These are phyloP conservation scores for Elaphurus davidianus DNA, from an alignment of 2,113 vertebrate genomes.

Conservation along the genomic window DNA sequence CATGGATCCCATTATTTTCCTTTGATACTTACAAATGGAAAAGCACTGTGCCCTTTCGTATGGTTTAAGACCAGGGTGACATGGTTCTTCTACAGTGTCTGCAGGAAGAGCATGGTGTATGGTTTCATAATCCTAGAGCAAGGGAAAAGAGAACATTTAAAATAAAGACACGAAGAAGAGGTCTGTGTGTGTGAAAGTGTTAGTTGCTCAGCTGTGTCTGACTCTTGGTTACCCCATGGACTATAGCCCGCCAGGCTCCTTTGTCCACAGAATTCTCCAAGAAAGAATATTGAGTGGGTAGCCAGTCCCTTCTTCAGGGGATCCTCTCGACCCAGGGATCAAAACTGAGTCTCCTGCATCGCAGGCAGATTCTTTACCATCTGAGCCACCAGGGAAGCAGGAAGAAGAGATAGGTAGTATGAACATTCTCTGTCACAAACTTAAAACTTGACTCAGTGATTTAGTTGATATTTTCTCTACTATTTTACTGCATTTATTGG, in stretches of 20 bases:
- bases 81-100: background rate
- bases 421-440: background rate
- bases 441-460: background rate
- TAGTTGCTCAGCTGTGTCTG: background rate
- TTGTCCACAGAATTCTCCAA: background rate
- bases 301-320: background rate
- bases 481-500: background rate
- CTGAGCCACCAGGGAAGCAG: background rate
- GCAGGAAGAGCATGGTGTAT: background rate
- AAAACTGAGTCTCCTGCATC: background rate
- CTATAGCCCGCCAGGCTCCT: background rate
- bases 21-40: background rate
- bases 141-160: background rate
- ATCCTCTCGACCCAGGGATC: background rate
- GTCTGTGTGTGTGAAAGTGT: background rate
- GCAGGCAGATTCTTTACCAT: background rate
- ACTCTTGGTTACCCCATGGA: background rate
- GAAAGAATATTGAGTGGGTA: background rate
- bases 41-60: background rate
- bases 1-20: background rate
- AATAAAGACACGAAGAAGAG: background rate
- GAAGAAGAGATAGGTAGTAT: background rate
- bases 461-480: background rate
- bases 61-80: constrained; percentile 19
- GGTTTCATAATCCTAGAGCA: constrained; percentile 5